phyloP scores from a whole-genome alignment of 2,888 invertebrate genomes.

The Diachrysia chrysitis region DNA sequence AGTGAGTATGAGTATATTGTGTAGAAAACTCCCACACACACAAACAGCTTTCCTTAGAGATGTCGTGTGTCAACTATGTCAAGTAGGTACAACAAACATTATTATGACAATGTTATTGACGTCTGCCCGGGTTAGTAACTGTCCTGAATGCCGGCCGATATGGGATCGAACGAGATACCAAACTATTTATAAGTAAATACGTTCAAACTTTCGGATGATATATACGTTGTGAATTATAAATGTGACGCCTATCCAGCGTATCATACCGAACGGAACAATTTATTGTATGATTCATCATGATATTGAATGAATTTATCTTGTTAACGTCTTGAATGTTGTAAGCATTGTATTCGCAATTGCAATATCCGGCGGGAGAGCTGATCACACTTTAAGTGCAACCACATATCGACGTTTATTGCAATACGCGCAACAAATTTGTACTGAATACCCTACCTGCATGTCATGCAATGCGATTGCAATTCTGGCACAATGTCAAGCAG shows the following conservation, averaged over 20 bases:
- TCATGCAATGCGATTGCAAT: background rate
- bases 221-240: background rate
- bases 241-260: background rate
- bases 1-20: background rate
- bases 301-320: slow-evolving; percentile 1
- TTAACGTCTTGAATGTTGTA: background rate
- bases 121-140: background rate
- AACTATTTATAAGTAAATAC: background rate
- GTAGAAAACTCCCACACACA: background rate
- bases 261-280: background rate
- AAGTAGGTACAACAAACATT: background rate
- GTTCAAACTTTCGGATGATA: background rate
- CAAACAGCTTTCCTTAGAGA: background rate
- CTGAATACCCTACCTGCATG: background rate
- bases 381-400: background rate
- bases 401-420: background rate
- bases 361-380: background rate
- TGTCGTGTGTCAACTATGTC: background rate
- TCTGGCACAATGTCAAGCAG: slow-evolving; percentile 1
- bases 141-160: background rate
- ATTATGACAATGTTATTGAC: background rate
- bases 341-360: slow-evolving; percentile 4
- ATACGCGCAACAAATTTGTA: background rate
- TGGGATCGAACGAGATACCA: background rate
- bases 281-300: slow-evolving; percentile 3